These are phyloP conservation scores for Tangara arthus DNA, from an alignment of 2,797 vertebrate genomes.

Conservation along the genomic window DNA sequence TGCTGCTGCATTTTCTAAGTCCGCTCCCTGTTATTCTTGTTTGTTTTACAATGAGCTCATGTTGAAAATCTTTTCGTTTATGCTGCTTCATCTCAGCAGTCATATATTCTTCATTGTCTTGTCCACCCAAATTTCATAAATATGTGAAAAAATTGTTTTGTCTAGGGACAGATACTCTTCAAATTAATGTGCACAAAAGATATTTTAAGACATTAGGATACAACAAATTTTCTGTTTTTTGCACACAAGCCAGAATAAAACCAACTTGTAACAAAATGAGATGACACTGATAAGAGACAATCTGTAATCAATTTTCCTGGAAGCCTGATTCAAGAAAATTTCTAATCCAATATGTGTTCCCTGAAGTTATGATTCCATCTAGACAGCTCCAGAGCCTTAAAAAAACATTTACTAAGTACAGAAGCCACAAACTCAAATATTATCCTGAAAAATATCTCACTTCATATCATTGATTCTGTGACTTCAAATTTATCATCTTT, in stretches of 20 bases:
- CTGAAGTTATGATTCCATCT: not conserved
- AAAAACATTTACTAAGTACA: not conserved
- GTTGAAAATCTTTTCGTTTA: not conserved
- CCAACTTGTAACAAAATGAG: not conserved
- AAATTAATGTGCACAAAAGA: not conserved
- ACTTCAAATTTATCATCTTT: conserved; percentile 45
- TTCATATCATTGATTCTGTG: not conserved
- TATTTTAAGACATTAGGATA: not conserved
- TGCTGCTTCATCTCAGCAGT: not conserved
- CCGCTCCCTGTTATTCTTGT: not conserved
- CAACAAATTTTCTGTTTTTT: not conserved
- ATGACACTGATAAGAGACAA: not conserved
- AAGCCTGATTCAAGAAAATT: not conserved
- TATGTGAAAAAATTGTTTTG: not conserved
- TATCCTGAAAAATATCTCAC: conserved; percentile 27
- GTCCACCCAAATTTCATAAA: not conserved
- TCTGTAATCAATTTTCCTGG: not conserved
- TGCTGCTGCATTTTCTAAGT: not conserved
- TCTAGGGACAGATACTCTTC: not conserved
- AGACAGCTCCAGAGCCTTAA: conserved; percentile 6
- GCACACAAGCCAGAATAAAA: not conserved
- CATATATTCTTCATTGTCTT: not conserved
- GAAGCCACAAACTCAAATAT: conserved; percentile 28
- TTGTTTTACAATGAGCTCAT: not conserved
- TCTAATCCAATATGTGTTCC: not conserved